Conservation (phyloP, 2,113 vertebrate genomes). For the Hystrix brachyura region DNA sequence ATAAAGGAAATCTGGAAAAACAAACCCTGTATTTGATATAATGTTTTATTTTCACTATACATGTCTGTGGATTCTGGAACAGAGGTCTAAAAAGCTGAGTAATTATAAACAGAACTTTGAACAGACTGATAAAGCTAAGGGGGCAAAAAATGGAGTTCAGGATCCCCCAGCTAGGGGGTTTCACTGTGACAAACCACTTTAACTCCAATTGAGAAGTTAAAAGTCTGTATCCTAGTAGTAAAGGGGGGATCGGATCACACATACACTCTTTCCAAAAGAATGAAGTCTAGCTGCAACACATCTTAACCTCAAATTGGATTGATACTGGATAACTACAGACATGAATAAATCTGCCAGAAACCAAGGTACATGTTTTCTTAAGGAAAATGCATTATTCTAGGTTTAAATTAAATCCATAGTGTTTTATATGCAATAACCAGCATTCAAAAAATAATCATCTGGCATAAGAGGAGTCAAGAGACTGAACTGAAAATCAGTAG, state of each 20-base stretch:
- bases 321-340: background rate
- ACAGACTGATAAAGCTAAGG: background rate
- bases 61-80: background rate
- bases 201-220: constrained; percentile 43
- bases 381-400: background rate
- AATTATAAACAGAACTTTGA: background rate
- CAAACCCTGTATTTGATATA: accelerated
- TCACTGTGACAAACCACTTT: constrained; percentile 39
- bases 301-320: constrained; percentile 27
- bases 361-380: constrained; percentile 3
- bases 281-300: background rate
- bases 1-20: constrained; percentile 14
- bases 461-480: background rate
- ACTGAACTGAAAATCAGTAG: background rate
- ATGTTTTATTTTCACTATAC: background rate
- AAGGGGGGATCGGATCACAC: background rate
- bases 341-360: background rate
- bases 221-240: background rate
- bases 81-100: background rate
- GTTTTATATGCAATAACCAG: background rate
- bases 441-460: constrained; percentile 33
- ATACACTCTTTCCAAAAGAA: background rate
- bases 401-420: constrained; percentile 3
- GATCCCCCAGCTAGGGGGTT: background rate
- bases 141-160: background rate